Evolutionary conservation across 2,888 invertebrate species (phyloP), one percentile per base, ranked within the genome.

Genomic region (Linnaemya tessellans): DNA sequence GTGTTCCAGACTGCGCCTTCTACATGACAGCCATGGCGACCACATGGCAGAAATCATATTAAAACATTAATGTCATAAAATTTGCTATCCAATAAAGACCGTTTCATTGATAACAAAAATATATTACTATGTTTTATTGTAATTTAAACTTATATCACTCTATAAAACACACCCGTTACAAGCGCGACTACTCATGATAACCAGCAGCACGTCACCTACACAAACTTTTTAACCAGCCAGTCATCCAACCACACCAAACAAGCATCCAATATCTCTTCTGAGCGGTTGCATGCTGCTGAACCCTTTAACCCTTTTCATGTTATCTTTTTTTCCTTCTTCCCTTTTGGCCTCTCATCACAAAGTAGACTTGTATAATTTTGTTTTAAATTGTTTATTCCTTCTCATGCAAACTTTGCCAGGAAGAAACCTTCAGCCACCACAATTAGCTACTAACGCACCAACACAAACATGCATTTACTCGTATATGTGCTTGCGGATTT

Each of bases 131-230:
- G n/a, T n/a, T n/a, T n/a, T n/a, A n/a, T n/a, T n/a, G n/a, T n/a
- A n/a, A n/a, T n/a, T n/a, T n/a, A n/a, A n/a, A n/a, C n/a, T n/a
- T n/a, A n/a, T n/a, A n/a, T n/a, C n/a, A n/a, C 41, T 41, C 54
- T 35, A 22, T 43, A 30, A 30, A n/a, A n/a, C n/a, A n/a, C n/a
- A n/a, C n/a, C n/a, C n/a, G n/a, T n/a, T 46, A 11, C 30, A 30
- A 30, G n/a, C n/a, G n/a, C n/a, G n/a, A n/a, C n/a, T n/a, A 38
- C 41, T 51, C 18, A 77, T 77, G 75, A 84, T 75, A 77, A 74
- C 35, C 41, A 60, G 60, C 41, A 60, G 60, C 67, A 35, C 67
- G 71, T 71, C 77, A 80, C 77, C 64, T 56, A 15, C 3, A 65
- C 20, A 56, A 20, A 18, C 46, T 15, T 10, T n/a, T 1, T 25